phyloP scores from a whole-genome alignment of 2,888 invertebrate genomes.

The Cephus spinipes region DNA sequence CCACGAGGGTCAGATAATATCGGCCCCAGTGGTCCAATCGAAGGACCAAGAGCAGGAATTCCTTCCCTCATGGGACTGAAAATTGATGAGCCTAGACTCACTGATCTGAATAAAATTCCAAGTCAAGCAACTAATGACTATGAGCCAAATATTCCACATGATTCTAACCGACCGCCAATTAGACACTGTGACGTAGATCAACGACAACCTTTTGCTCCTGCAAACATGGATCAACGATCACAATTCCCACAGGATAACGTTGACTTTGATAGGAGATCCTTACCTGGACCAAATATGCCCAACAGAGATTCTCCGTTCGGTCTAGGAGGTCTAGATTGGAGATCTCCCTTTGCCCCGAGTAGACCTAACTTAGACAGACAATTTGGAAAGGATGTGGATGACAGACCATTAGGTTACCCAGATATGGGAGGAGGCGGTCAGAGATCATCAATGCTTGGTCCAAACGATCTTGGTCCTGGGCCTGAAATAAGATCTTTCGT shows the following conservation, averaged over 20 bases:
- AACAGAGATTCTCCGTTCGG: background rate
- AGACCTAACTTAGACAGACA: background rate
- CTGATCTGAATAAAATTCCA: background rate
- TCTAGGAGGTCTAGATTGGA: constrained; percentile 19
- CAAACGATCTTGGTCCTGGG: constrained; percentile 10
- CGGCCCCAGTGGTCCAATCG: constrained; percentile 20
- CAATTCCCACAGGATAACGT: constrained; percentile 12
- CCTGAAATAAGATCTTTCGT: constrained; percentile 9
- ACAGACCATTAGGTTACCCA: constrained; percentile 14
- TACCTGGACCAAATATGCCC: background rate
- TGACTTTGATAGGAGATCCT: background rate
- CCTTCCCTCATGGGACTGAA: constrained; percentile 43
- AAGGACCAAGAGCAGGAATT: constrained; percentile 26
- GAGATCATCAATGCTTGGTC: constrained; percentile 6
- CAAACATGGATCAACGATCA: constrained; percentile 24
- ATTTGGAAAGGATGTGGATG: constrained; percentile 1
- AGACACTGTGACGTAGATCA: background rate
- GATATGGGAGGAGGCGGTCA: background rate
- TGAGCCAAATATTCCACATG: background rate
- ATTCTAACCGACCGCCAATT: background rate
- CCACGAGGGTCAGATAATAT: constrained; percentile 11
- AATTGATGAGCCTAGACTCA: constrained; percentile 29
- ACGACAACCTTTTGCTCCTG: constrained; percentile 18
- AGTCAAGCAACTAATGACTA: constrained; percentile 5
- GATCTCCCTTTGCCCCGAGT: constrained; percentile 17